Conservation (phyloP, 2,113 vertebrate genomes). For the Hucho hucho region DNA sequence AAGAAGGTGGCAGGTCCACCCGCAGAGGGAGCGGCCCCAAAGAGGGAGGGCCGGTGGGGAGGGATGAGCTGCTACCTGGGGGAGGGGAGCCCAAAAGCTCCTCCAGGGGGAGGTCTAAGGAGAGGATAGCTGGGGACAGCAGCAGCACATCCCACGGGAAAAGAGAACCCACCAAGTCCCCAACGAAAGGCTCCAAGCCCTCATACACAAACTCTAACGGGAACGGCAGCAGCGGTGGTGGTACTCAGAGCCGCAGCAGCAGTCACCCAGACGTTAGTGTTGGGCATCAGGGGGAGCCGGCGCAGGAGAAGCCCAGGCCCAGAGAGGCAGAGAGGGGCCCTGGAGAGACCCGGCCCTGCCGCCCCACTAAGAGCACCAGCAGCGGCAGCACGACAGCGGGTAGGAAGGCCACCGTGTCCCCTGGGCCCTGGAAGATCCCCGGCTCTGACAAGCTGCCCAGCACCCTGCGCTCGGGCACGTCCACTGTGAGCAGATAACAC, state of each 20-base stretch:
- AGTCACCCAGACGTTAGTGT: constrained; percentile 54
- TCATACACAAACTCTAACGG: constrained; percentile 63
- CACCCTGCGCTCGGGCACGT: constrained; percentile 84
- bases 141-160: constrained; percentile 34
- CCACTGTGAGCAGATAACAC: constrained; percentile 89
- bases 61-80: constrained; percentile 54
- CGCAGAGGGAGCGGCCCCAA: constrained; percentile 66
- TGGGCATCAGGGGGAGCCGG: constrained; percentile 62
- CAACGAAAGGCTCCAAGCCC: constrained; percentile 49
- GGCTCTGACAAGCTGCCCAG: constrained; percentile 93
- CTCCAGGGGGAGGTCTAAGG: constrained; percentile 78
- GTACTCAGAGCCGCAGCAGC: constrained; percentile 66
- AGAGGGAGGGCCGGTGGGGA: constrained; percentile 68
- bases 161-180: constrained; percentile 59
- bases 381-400: constrained; percentile 67
- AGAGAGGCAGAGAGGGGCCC: constrained; percentile 70
- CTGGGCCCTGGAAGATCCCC: constrained; percentile 96
- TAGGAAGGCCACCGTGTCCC: constrained; percentile 88
- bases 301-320: constrained; percentile 73
- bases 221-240: constrained; percentile 49
- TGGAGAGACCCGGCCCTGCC: constrained; percentile 75
- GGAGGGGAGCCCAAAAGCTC: constrained; percentile 72
- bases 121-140: constrained; percentile 71
- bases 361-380: constrained; percentile 69
- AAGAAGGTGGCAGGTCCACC: constrained; percentile 81